A percentile compares a stretch with the other conserved stretches of the same genome.
Evolutionary conservation across 2,888 invertebrate species (phyloP).

Genomic region (Toxonevra muliebris): DNA sequence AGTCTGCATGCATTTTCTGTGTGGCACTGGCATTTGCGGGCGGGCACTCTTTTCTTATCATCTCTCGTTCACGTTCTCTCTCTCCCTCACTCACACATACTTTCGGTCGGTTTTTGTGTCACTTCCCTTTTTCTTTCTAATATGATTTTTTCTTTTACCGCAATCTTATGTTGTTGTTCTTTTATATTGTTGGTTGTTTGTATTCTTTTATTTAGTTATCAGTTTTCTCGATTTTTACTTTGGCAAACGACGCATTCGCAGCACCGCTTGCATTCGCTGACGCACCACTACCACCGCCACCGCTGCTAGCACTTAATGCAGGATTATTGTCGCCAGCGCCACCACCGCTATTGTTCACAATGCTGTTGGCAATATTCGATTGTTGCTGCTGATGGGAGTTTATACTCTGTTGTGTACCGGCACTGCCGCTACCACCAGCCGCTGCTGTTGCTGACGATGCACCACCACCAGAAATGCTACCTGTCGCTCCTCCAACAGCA

Average conservation of each 20-base stretch:
- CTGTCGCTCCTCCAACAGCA: conserved; percentile 53
- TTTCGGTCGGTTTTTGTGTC: conserved; percentile 7
- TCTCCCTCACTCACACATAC: neutral
- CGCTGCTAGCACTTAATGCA: conserved; percentile 42
- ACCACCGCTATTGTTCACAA: conserved; percentile 47
- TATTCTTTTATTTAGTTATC: conserved; percentile 53
- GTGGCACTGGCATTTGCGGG: conserved; percentile 23
- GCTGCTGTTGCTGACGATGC: conserved; percentile 39
- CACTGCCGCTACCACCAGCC: conserved; percentile 44
- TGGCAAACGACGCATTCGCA: conserved; percentile 47
- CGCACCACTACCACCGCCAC: conserved; percentile 45
- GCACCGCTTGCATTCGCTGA: conserved; percentile 46
- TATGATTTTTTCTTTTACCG: conserved; percentile 9
- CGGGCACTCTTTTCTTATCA: conserved; percentile 18
- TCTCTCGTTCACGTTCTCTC: conserved; percentile 35
- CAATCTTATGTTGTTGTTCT: conserved; percentile 39
- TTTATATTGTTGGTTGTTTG: conserved; percentile 44
- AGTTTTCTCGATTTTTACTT: conserved; percentile 55
- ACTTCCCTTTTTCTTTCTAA: neutral
- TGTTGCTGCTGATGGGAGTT: conserved; percentile 60
- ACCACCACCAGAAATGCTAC: conserved; percentile 37
- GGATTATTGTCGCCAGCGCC: conserved; percentile 60
- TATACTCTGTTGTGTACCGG: conserved; percentile 49
- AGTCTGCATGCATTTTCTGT: conserved; percentile 9
- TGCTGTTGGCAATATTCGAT: conserved; percentile 61